Conservation (phyloP, 2,797 vertebrate genomes). For the Falco rusticolus region DNA sequence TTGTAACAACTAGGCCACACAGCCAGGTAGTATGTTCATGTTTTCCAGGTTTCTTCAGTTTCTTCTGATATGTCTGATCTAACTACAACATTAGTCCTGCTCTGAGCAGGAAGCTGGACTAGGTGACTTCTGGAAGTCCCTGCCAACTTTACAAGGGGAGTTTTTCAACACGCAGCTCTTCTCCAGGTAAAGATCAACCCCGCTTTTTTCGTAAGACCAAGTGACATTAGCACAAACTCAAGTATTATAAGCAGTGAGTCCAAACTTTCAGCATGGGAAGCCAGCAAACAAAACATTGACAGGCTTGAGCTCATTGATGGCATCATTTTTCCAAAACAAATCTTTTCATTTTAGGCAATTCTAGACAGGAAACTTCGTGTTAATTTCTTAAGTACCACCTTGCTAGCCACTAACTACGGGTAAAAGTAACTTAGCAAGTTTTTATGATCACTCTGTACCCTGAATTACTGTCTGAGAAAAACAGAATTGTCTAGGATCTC, state of each 20-base stretch:
- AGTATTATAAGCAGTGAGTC: background rate
- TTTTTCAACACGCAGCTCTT: fast-evolving
- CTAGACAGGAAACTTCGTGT: background rate
- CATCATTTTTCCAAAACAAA: background rate
- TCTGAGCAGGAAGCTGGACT: background rate
- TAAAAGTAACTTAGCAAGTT: background rate
- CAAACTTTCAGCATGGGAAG: background rate
- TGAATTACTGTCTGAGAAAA: background rate
- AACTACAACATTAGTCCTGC: background rate
- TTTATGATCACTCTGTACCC: background rate
- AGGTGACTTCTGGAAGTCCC: background rate
- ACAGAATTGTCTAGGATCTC: background rate
- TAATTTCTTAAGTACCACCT: background rate
- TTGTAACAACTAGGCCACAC: background rate
- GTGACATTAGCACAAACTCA: background rate
- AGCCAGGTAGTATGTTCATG: background rate
- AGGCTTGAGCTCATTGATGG: background rate
- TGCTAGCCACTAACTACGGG: background rate
- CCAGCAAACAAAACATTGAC: background rate
- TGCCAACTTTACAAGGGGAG: background rate
- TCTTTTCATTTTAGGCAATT: background rate
- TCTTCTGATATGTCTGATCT: background rate
- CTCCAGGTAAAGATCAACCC: background rate
- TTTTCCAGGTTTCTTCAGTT: background rate
- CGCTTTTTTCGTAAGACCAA: background rate